Base-by-base conservation (phyloP, 2,797 vertebrate genomes). In the Okamejei kenojei region DNA sequence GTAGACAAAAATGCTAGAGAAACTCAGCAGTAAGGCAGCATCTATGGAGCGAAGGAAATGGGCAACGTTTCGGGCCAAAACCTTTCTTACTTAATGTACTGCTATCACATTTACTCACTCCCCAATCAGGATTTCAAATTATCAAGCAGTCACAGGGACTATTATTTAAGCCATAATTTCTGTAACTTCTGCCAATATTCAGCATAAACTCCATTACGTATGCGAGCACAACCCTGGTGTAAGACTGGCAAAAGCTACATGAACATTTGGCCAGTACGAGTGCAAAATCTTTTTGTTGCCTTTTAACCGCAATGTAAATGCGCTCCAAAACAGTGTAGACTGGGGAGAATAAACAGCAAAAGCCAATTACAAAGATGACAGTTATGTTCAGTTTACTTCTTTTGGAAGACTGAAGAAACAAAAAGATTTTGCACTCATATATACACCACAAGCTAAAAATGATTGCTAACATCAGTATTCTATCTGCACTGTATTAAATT, bases 341-440 rank as follows among this genome's bases (percentile, higher is more conserved):
- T 68, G 63, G 32, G 17, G 21, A 90, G 68, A 90, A 23, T 65
- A 88, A 63, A 63, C 63, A n/a, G 61, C 32, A 88, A 32, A 63
- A 90, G 63, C 32, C 63, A 90, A 90, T 90, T 90, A 90, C 35
- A 38, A 38, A 32, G 38, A 71, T 90, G 88, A 73, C 88, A 73
- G 32, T 4, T 71, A 19, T 90, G 88, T 71, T 90, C 1, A 88
- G 84, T n/a, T 61, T 68, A 71, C 38, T 63, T 32, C 65, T 32
- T 90, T 58, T 90, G 88, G 29, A 73, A 90, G 32, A n/a, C 65
- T 90, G 65, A 90, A 90, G 65, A 17, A 32, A 84, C 3, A 38
- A 23, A 23, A 73, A 86, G 58, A 65, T 13, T 7, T 71, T 71
- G 65, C 19, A 90, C 65, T 68, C 65, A 35, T 61, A 71, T 90